These are phyloP conservation scores for Phyllotreta striolata DNA, from an alignment of 2,888 invertebrate genomes.

Conservation along the genomic window DNA sequence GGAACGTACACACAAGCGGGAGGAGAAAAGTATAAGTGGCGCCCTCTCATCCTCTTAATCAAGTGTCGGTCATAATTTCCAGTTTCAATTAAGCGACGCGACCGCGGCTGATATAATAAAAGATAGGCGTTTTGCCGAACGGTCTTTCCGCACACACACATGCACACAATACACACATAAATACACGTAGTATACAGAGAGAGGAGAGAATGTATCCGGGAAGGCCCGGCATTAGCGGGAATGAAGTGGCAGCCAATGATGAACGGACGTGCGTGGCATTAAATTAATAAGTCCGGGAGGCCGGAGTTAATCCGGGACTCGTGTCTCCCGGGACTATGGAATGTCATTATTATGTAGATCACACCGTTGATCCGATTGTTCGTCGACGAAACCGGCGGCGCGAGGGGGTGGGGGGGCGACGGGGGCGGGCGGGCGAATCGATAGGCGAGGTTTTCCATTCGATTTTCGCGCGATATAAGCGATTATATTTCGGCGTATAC, in stretches of 20 bases:
- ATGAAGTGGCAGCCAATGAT: constrained; percentile 62
- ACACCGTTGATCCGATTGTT: constrained; percentile 61
- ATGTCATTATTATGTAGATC: constrained; percentile 64
- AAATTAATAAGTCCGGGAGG: constrained; percentile 61
- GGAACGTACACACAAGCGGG: constrained; percentile 34
- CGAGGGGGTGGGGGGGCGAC: too few species aligned
- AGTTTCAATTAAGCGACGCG: constrained; percentile 57
- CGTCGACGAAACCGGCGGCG: constrained; percentile 45
- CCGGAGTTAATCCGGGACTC: constrained; percentile 60
- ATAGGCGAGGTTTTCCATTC: too few species aligned
- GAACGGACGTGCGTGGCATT: constrained; percentile 62
- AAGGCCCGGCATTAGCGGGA: constrained; percentile 56
- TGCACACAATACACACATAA: too few species aligned
- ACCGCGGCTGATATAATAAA: constrained; percentile 56
- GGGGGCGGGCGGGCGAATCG: too few species aligned
- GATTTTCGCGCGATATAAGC: too few species aligned
- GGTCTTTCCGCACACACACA: neutral
- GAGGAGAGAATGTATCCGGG: neutral
- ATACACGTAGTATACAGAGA: too few species aligned
- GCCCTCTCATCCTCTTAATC: constrained; percentile 47
- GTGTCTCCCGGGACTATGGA: constrained; percentile 58
- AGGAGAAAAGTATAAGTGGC: constrained; percentile 33
- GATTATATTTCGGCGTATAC: too few species aligned
- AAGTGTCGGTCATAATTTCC: constrained; percentile 55
- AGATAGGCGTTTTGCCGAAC: constrained; percentile 46